Conservation (phyloP, 2,888 invertebrate species). For the Acrobasis suavella region DNA sequence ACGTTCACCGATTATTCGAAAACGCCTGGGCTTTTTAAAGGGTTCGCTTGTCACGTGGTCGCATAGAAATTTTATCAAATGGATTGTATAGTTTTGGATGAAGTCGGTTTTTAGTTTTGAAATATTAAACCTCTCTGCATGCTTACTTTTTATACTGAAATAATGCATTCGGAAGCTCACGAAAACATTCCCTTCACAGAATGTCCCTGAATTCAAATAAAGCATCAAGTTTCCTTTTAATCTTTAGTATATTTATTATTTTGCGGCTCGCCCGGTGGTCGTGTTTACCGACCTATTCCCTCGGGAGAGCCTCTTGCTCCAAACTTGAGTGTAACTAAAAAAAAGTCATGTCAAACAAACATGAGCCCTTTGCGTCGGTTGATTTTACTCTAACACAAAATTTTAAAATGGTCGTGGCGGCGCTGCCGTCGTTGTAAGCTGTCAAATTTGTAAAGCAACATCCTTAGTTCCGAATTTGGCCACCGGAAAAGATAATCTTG, state of each 20-base stretch:
- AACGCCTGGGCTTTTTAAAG: too few relatives aligned
- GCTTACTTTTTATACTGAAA: too few relatives aligned
- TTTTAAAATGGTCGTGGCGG: background rate
- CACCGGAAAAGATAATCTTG: slow-evolving; percentile 35
- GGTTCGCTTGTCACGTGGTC: too few relatives aligned
- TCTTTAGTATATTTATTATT: slow-evolving; percentile 13
- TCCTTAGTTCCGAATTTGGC: slow-evolving; percentile 8
- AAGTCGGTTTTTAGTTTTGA: too few relatives aligned
- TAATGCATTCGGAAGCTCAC: too few relatives aligned
- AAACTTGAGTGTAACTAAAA: slow-evolving; percentile 41
- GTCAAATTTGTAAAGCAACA: background rate
- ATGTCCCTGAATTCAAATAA: background rate
- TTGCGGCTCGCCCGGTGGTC: slow-evolving; percentile 11
- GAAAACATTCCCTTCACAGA: too few relatives aligned
- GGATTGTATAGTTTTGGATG: too few relatives aligned
- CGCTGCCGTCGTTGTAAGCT: slow-evolving; percentile 1
- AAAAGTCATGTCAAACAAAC: slow-evolving; percentile 49
- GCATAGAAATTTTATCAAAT: too few relatives aligned
- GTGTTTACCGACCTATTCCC: slow-evolving; percentile 18
- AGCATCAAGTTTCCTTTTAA: background rate
- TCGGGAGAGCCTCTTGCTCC: slow-evolving; percentile 25
- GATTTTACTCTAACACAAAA: slow-evolving; percentile 17
- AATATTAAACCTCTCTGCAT: too few relatives aligned
- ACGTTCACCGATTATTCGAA: too few relatives aligned
- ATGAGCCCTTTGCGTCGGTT: slow-evolving; percentile 39